phyloP scores from a whole-genome alignment of 2,113 vertebrate genomes.

The Neotoma lepida region DNA sequence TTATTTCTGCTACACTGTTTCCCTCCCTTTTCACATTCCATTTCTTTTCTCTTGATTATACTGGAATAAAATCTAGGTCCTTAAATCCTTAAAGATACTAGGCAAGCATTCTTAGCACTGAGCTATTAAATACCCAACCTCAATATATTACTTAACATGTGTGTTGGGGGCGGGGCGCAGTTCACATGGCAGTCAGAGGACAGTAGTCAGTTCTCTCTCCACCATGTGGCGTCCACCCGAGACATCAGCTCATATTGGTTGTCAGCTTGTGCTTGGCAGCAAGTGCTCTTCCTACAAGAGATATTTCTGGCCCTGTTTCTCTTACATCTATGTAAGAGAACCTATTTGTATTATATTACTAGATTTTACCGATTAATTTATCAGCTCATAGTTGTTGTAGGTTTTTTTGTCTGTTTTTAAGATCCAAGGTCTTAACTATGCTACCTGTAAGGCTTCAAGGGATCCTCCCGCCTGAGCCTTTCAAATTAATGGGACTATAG shows the following conservation, averaged over 20 bases:
- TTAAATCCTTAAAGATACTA: not conserved
- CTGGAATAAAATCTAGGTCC: not conserved
- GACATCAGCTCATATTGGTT: not conserved
- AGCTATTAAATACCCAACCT: not conserved
- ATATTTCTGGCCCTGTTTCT: not conserved
- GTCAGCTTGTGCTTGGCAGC: not conserved
- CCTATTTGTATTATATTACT: not conserved
- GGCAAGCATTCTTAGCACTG: not conserved
- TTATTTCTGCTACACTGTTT: not conserved
- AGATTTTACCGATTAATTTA: not conserved
- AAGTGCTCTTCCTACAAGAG: not conserved
- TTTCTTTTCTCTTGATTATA: not conserved
- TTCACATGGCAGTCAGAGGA: not conserved
- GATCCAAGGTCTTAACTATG: not conserved
- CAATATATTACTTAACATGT: not conserved
- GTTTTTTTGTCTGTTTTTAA: not conserved
- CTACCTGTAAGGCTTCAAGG: not conserved
- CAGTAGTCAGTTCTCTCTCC: not conserved
- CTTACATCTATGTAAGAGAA: conserved; percentile 16
- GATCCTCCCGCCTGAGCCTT: not conserved
- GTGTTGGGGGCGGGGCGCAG: not conserved
- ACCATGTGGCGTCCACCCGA: no score
- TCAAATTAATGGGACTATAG: not conserved
- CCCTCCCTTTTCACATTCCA: not conserved
- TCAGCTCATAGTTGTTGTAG: not conserved